phyloP scores from a whole-genome alignment of 2,797 vertebrate species.

The Pagetopsis macropterus region DNA sequence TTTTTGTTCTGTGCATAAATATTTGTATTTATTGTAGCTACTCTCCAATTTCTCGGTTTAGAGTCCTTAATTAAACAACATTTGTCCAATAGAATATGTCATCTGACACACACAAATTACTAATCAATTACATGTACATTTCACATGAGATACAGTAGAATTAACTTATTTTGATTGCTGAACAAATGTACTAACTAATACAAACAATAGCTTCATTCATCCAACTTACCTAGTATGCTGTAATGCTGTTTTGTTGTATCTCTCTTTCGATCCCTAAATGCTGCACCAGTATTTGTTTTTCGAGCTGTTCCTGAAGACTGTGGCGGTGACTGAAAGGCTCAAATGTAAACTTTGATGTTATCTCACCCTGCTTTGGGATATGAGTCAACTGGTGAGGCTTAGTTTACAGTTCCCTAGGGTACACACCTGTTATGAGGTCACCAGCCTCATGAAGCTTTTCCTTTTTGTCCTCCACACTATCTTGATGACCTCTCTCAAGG shows the following conservation, averaged over 20 bases:
- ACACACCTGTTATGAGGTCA: constrained; percentile 61
- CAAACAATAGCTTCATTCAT: neutral
- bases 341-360: constrained; percentile 72
- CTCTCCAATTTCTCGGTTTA: neutral
- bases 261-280: constrained; percentile 27
- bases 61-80: neutral
- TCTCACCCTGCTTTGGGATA: constrained; percentile 52
- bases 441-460: constrained; percentile 51
- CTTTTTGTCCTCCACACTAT: constrained; percentile 51
- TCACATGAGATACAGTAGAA: neutral
- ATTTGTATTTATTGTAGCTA: neutral
- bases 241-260: neutral
- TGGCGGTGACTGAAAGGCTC: constrained; percentile 60
- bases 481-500: constrained; percentile 73
- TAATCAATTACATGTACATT: neutral
- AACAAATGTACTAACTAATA: neutral
- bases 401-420: constrained; percentile 61
- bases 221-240: neutral
- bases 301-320: constrained; percentile 35
- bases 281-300: constrained; percentile 27
- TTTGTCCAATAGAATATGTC: neutral
- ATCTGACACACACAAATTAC: neutral
- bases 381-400: constrained; percentile 66
- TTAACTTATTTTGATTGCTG: neutral
- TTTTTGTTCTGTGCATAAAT: neutral